These are phyloP conservation scores for Virgularia gustaviana DNA, from an alignment of 92 coral and sea anemone species.

Conservation along the genomic window DNA sequence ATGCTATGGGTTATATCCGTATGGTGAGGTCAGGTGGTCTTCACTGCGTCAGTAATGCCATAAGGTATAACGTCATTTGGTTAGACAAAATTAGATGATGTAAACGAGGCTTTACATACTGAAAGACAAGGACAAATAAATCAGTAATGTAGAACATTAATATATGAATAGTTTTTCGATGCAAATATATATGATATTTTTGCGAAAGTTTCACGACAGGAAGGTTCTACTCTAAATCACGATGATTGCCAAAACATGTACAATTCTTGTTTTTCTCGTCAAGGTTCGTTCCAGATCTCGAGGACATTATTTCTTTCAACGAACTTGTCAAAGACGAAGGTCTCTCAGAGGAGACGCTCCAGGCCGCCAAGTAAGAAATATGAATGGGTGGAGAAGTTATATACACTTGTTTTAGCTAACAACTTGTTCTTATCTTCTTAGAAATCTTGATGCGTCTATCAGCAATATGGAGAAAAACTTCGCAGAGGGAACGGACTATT, in stretches of 20 bases:
- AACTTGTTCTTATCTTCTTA: slow-evolving; percentile 7
- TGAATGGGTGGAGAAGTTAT: neutral
- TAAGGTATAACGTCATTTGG: no score
- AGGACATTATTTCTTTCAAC: slow-evolving; percentile 93
- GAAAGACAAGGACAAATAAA: no score
- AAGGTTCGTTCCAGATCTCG: slow-evolving; percentile 96
- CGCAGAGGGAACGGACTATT: slow-evolving; percentile 95
- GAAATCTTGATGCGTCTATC: slow-evolving; percentile 84
- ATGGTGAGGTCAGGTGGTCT: slow-evolving; percentile 99
- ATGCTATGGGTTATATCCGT: slow-evolving; percentile 97
- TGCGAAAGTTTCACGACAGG: no score
- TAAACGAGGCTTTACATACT: no score
- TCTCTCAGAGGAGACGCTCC: slow-evolving; percentile 68
- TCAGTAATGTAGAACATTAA: no score
- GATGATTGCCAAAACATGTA: neutral
- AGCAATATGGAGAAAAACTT: slow-evolving; percentile 90
- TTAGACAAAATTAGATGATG: no score
- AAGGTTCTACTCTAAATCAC: no score
- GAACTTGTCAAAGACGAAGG: slow-evolving; percentile 91
- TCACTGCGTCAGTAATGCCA: slow-evolving; percentile 95
- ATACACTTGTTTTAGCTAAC: neutral
- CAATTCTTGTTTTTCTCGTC: neutral
- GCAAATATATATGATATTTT: no score
- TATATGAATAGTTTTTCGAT: neutral
- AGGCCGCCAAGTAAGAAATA: slow-evolving; percentile 73